phyloP scores from a whole-genome alignment of 2,113 vertebrate genomes.

The Plecotus auritus region DNA sequence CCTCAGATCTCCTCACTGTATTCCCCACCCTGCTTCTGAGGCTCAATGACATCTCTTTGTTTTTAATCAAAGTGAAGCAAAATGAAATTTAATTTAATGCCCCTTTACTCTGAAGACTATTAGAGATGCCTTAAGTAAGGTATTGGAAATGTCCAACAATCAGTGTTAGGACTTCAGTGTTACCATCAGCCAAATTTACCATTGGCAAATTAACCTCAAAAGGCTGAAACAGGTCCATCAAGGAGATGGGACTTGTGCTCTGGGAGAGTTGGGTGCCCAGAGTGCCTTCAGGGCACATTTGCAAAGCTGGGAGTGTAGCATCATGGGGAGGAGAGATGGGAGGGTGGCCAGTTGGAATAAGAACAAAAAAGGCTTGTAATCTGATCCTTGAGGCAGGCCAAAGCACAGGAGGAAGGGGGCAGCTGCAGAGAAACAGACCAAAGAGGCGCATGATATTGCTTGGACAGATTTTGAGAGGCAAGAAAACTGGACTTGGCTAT shows the following conservation, averaged over 20 bases:
- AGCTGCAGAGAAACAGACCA: slow-evolving; percentile 47
- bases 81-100: background rate
- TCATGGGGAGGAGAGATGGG: slow-evolving; percentile 69
- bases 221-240: background rate
- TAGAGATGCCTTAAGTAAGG: background rate
- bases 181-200: background rate
- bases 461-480: slow-evolving; percentile 27
- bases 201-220: slow-evolving; percentile 10
- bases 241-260: background rate
- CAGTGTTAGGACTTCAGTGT: background rate
- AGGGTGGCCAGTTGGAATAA: slow-evolving; percentile 76
- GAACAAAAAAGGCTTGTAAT: slow-evolving; percentile 81
- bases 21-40: background rate
- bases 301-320: slow-evolving; percentile 66
- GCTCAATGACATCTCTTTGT: background rate
- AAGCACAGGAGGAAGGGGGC: slow-evolving; percentile 50
- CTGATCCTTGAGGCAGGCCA: slow-evolving; percentile 74
- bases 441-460: slow-evolving; percentile 42
- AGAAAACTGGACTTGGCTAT: background rate
- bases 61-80: background rate
- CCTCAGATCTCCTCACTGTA: background rate
- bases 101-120: background rate
- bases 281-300: background rate
- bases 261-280: background rate
- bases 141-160: background rate